Base-by-base conservation (phyloP, 2,888 invertebrate genomes). In the Brenthis daphne region DNA sequence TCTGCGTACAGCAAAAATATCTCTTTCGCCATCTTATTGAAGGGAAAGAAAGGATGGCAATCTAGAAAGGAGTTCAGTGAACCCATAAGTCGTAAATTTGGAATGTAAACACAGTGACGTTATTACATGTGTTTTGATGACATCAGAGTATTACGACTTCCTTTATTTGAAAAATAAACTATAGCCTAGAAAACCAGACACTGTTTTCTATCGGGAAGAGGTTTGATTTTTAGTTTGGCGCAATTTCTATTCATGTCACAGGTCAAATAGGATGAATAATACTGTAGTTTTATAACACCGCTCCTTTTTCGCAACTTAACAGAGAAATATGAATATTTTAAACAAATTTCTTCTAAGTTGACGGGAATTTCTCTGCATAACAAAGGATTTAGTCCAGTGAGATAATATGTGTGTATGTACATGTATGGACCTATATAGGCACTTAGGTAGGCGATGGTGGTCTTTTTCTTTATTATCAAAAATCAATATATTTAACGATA, bases 1-100 rank as follows among this genome's bases (percentile, higher is more conserved):
- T 73, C 73, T 74, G 75, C 70, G 73, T 73, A 76, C 74, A 75
- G 74, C 74, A 73, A 76, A 79, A 79, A 79, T 78, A 75, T 75
- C 68, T 73, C 70, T 69, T 65, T 73, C 71, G 74, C 68, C 66
- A 71, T 70, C 68, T 67, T 64, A 75, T 73, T 73, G 65, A 68
- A 70, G 65, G 64, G 63, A 60, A 73, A 68, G 70, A 69, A 73
- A 71, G 69, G 70, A 72, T 70, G 73, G 70, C 67, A 66, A 75
- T 71, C 64, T 70, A 67, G 65, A 65, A 72, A 58, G n/a, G 64
- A 68, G 76, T 70, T 74, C 73, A 58, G 8, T 70, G 75, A 75
- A 72, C 75, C 65, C 71, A 33, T 66, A 65, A 53, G 43, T 70
- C 70, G 72, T 73, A 72, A 74, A 70, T 73, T 70, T 72, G 68